Percentiles rank a stretch among this genome's conserved stretches.
Evolutionary conservation across 1,140 invertebrate genomes (phyloP).

Genomic region (Aphaenogaster floridana): DNA sequence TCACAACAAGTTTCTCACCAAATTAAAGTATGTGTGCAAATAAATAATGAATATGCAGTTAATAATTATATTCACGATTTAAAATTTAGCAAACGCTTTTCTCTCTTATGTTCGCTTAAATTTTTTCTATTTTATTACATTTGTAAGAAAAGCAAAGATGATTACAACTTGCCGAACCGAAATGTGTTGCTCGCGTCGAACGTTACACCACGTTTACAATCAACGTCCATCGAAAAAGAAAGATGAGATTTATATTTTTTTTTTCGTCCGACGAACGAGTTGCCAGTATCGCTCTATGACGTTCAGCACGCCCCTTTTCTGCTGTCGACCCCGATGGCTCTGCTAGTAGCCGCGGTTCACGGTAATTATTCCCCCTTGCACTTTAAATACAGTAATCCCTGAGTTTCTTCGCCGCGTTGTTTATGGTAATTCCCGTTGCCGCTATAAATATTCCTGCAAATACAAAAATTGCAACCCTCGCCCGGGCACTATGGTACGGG

Average conservation of each 20-base stretch:
- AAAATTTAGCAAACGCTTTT: background rate
- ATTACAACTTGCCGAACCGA: conserved; percentile 47
- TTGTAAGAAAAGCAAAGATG: background rate
- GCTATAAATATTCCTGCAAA: conserved; percentile 85
- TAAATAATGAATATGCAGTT: conserved; percentile 2
- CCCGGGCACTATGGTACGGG: conserved; percentile 20
- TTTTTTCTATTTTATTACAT: background rate
- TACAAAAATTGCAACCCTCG: conserved; percentile 83
- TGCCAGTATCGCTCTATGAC: conserved; percentile 61
- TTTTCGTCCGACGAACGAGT: conserved; percentile 25
- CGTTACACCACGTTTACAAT: background rate
- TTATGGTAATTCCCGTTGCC: conserved; percentile 84
- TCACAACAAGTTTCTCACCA: background rate
- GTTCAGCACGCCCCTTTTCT: conserved; percentile 76
- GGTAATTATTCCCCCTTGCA: conserved; percentile 82
- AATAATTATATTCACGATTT: background rate
- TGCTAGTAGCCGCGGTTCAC: conserved; percentile 78
- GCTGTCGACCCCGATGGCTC: conserved; percentile 75
- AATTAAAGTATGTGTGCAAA: background rate
- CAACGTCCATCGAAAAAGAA: conserved; percentile 17
- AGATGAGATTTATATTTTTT: background rate
- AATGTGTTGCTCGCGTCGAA: conserved; percentile 31
- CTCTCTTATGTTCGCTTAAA: background rate
- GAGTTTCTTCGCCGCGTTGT: conserved; percentile 83
- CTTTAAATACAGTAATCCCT: conserved; percentile 85